Evolutionary conservation across 2,113 vertebrate genomes (phyloP), one percentile per base, ranked within the genome.

Genomic region (Gambusia affinis): DNA sequence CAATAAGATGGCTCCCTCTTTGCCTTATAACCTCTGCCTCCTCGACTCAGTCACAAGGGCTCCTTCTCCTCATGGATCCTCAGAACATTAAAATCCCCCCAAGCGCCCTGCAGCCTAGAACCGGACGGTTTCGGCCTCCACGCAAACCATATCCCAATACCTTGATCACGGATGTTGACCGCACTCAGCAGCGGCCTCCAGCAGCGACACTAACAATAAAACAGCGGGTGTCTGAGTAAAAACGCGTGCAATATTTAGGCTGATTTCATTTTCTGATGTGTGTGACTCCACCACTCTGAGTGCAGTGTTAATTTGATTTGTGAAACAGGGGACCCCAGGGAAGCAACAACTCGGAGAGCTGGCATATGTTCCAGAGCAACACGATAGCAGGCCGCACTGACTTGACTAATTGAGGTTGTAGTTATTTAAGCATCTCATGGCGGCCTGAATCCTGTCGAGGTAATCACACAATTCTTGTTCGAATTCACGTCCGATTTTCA

Each of bases 351-450:
- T 88, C 70, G 5, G 80, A 84, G 78, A 61, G 80, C 70, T 44
- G 73, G 79, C 91, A 92, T 91, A 91, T 92, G 91, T 24, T 81
- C 67, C 80, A 70, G 75, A 5, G 91, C 77, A 88, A 91, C 84
- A 76, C 39, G 89, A 92, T 88, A 89, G 12, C 80, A 77, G 73
- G 67, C 81, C 31, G 78, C 81, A 78, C 51, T 51, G 80, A 89
- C 80, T 85, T 80, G 87, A 88, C 82, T 89, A 91, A 88, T 85
- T 83, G 67, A 70, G 70, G 39, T 78, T 81, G 74, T 72, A 60
- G 67, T 80, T 80, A 84, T 82, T 82, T 82, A 85, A 84, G 70
- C 79, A 68, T 75, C 82, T 79, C 63, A 68, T 12, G 27, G 29
- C 73, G 65, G 44, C 33, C 10, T 4, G 64, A 70, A 72, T 75